These are phyloP conservation scores for Aix galericulata DNA, from an alignment of 2,113 vertebrate species.

Conservation along the genomic window DNA sequence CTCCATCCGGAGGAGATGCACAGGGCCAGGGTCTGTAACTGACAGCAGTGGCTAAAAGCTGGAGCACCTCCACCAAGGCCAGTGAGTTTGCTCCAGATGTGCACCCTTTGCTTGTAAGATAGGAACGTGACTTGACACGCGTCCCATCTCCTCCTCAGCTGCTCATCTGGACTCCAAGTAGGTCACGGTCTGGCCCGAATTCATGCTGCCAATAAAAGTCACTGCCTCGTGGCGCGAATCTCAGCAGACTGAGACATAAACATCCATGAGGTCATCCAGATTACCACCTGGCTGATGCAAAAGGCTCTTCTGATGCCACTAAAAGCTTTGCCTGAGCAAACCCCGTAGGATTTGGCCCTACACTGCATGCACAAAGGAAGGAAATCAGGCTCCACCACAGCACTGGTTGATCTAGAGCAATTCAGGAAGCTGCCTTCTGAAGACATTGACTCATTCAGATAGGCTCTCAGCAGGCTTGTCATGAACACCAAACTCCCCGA, in stretches of 20 bases:
- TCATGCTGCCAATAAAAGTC: background rate
- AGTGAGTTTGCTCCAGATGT: background rate
- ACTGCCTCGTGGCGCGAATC: background rate
- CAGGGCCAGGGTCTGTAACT: background rate
- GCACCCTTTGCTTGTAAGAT: background rate
- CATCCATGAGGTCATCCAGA: background rate
- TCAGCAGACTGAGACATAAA: background rate
- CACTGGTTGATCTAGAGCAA: background rate
- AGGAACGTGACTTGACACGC: background rate
- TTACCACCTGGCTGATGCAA: background rate
- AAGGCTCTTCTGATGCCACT: background rate
- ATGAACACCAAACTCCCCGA: background rate
- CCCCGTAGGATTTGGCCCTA: background rate
- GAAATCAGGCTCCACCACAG: background rate
- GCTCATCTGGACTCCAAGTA: background rate
- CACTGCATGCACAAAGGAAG: background rate
- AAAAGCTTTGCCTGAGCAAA: background rate
- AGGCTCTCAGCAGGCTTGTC: background rate
- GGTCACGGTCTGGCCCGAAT: background rate
- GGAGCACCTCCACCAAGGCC: background rate
- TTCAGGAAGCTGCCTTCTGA: background rate
- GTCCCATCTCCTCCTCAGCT: background rate
- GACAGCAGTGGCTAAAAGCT: background rate
- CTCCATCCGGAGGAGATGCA: rapidly evolving
- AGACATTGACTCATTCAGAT: background rate